Conservation (phyloP, 2,797 vertebrate genomes). For the Aphelocoma californica region DNA sequence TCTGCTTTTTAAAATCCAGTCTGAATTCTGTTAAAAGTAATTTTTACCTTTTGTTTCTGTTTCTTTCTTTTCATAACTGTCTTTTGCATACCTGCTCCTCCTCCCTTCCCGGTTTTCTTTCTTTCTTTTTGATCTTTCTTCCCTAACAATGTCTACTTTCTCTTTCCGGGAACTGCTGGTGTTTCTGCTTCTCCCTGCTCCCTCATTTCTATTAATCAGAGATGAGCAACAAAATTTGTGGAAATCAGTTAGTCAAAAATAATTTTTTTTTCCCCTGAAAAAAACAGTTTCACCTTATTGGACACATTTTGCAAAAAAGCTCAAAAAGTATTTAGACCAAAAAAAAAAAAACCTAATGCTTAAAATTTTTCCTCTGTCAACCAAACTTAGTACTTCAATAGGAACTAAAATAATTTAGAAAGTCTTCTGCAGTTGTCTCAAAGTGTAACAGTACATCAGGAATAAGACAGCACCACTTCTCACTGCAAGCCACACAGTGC, state of each 20-base stretch:
- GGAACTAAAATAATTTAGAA: background rate
- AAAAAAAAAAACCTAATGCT: background rate
- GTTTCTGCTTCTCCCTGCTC: background rate
- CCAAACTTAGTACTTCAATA: background rate
- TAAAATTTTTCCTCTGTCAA: background rate
- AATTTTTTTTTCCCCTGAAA: background rate
- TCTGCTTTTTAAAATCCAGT: background rate
- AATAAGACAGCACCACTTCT: background rate
- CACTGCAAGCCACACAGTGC: background rate
- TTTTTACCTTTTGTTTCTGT: background rate
- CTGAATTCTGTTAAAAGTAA: background rate
- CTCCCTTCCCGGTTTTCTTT: background rate
- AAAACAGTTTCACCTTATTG: background rate
- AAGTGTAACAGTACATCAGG: background rate
- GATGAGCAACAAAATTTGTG: background rate
- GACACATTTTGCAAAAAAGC: background rate
- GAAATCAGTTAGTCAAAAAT: background rate
- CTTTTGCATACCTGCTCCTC: background rate
- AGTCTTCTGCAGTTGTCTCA: background rate
- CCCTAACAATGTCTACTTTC: background rate
- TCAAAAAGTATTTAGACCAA: background rate
- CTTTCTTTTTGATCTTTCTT: background rate
- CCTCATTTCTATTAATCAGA: background rate
- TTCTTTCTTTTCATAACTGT: background rate
- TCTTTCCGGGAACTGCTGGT: background rate